These are phyloP conservation scores for Himalopsyche japonica DNA, from an alignment of 2,888 invertebrate species.

Conservation along the genomic window DNA sequence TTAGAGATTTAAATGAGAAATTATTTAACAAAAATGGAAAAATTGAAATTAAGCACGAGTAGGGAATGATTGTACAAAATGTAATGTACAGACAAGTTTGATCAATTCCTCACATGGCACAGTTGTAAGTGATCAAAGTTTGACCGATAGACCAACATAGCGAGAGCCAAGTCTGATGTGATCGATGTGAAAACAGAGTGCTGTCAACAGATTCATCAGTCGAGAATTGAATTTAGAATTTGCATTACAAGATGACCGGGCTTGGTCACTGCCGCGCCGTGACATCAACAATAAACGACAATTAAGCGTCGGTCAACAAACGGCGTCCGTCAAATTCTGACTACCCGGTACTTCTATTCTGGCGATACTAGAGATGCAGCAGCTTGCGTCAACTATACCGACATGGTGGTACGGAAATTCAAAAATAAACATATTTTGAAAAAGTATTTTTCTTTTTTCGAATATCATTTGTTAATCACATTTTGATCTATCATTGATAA, in stretches of 20 bases:
- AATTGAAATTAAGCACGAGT: no score
- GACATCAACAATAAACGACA: conserved; percentile 31
- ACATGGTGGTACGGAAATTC: not conserved
- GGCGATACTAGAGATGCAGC: not conserved
- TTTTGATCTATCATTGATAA: no score
- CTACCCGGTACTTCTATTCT: not conserved
- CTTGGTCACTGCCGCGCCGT: conserved; percentile 13
- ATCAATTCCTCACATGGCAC: no score
- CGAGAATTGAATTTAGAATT: conserved; percentile 11
- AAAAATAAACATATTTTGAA: no score
- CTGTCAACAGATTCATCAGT: not conserved
- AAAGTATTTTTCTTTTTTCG: no score
- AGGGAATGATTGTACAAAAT: no score
- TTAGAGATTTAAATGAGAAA: no score
- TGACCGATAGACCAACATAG: no score
- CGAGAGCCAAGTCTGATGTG: not conserved
- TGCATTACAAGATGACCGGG: conserved; percentile 19
- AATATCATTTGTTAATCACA: no score
- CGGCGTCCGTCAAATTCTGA: not conserved
- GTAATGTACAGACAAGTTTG: no score
- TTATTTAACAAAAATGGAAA: no score
- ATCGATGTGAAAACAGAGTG: not conserved
- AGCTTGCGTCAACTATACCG: not conserved
- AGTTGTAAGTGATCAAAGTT: no score
- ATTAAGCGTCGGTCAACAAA: conserved; percentile 38